phyloP scores from a whole-genome alignment of 64 coral and sea anemone species.

The Montipora cactus region DNA sequence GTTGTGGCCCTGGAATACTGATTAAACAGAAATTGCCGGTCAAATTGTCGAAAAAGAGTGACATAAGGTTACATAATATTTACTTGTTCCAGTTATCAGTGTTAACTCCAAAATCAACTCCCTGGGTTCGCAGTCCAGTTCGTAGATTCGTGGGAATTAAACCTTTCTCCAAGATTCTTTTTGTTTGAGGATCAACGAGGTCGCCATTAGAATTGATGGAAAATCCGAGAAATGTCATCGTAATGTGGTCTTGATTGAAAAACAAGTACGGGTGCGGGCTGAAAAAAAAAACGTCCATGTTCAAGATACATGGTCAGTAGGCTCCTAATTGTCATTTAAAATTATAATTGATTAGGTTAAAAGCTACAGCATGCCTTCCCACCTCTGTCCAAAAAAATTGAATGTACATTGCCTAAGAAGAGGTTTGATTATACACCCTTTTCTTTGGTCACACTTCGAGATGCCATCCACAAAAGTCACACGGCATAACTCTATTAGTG shows the following conservation, averaged over 20 bases:
- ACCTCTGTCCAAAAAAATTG: too few species aligned
- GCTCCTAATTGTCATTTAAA: too few species aligned
- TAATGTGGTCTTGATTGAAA: slow-evolving; percentile 89
- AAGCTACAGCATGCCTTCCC: neutral
- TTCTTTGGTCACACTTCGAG: too few species aligned
- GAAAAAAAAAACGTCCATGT: neutral
- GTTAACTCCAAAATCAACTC: slow-evolving; percentile 75
- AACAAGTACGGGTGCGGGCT: slow-evolving; percentile 96
- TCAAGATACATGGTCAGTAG: too few species aligned
- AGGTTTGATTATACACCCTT: too few species aligned
- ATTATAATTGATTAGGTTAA: neutral
- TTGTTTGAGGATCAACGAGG: slow-evolving; percentile 78
- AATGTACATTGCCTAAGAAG: too few species aligned
- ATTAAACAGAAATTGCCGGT: too few species aligned
- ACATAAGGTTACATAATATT: neutral
- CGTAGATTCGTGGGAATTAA: slow-evolving; percentile 68
- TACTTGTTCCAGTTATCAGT: slow-evolving; percentile 67
- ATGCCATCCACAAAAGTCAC: too few species aligned
- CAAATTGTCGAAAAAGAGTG: too few species aligned
- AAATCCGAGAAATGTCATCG: slow-evolving; percentile 96
- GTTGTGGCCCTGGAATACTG: too few species aligned
- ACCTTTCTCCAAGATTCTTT: slow-evolving; percentile 13
- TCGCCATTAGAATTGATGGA: slow-evolving; percentile 76
- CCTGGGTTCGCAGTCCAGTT: slow-evolving; percentile 57
- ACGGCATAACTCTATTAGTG: too few species aligned